These are phyloP conservation scores for Haliclona indistincta DNA, from an alignment of 37 sponge, comb jelly and placozoan genomes.

Conservation along the genomic window DNA sequence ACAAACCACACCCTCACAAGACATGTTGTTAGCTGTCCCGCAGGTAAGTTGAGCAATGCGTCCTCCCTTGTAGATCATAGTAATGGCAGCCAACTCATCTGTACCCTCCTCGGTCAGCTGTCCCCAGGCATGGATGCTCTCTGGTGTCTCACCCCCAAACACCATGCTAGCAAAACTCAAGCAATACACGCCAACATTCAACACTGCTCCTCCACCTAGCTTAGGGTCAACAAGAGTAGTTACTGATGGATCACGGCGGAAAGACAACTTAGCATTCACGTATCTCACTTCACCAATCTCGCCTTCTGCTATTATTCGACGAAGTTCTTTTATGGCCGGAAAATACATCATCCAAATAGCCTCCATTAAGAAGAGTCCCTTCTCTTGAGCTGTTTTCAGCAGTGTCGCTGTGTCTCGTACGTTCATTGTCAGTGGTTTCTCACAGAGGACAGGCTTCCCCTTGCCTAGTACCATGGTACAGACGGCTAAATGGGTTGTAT, in stretches of 20 bases:
- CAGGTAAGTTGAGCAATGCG: conserved; percentile 55
- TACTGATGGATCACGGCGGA: not conserved
- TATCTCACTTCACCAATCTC: conserved; percentile 74
- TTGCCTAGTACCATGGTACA: conserved; percentile 39
- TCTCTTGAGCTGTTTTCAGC: conserved; percentile 50
- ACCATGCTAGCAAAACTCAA: conserved; percentile 69
- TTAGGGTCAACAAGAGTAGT: conserved; percentile 30
- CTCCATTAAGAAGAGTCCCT: conserved; percentile 77
- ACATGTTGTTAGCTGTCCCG: conserved; percentile 5
- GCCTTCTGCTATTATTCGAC: conserved; percentile 42
- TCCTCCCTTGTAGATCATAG: conserved; percentile 30
- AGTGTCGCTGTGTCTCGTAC: conserved; percentile 33
- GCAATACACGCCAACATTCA: conserved; percentile 78
- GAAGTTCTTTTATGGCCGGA: conserved; percentile 60
- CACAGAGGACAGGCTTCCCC: conserved; percentile 74
- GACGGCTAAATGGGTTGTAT: conserved; percentile 44
- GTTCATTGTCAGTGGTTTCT: conserved; percentile 71
- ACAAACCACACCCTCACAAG: conserved; percentile 57
- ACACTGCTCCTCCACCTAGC: conserved; percentile 69
- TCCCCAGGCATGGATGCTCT: conserved; percentile 43
- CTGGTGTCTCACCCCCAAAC: conserved; percentile 60
- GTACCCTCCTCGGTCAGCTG: conserved; percentile 21
- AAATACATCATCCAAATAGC: conserved; percentile 46
- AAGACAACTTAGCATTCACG: conserved; percentile 58
- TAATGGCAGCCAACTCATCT: conserved; percentile 24